Evolutionary conservation across 2,888 invertebrate species (phyloP).

Genomic region (Drosophila monieri): DNA sequence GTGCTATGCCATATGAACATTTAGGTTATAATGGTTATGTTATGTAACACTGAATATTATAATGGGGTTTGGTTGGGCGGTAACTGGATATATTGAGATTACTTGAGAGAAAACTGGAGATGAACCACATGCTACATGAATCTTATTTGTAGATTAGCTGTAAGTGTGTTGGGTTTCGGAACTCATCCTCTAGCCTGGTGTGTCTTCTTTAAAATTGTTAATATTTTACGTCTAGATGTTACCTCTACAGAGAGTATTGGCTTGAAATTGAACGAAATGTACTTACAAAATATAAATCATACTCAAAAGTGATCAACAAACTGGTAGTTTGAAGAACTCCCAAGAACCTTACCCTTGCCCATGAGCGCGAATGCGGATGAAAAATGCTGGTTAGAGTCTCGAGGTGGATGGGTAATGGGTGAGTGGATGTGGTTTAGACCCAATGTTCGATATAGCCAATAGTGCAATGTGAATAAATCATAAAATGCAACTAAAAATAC

Average conservation of each 20-base stretch:
- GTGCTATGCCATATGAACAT: slow-evolving; percentile 73
- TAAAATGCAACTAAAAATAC: slow-evolving; percentile 37
- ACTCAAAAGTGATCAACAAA: slow-evolving; percentile 5
- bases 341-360: slow-evolving; percentile 44
- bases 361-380: slow-evolving; percentile 61
- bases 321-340: slow-evolving; percentile 2
- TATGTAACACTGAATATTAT: slow-evolving; percentile 51
- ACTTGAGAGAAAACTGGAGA: slow-evolving; percentile 35
- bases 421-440: slow-evolving; percentile 20
- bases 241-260: slow-evolving; percentile 37
- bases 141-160: slow-evolving; percentile 40
- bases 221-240: slow-evolving; percentile 66
- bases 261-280: slow-evolving; percentile 29
- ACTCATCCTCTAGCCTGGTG: slow-evolving; percentile 41
- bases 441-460: slow-evolving; percentile 51
- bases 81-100: slow-evolving; percentile 27
- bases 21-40: slow-evolving; percentile 49
- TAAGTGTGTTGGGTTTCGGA: slow-evolving; percentile 17
- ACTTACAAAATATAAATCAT: slow-evolving; percentile 31
- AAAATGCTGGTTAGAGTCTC: slow-evolving; percentile 31
- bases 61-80: slow-evolving; percentile 22
- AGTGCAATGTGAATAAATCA: slow-evolving; percentile 40
- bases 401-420: slow-evolving; percentile 16
- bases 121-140: slow-evolving; percentile 70
- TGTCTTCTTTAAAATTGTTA: slow-evolving; percentile 27